These are phyloP conservation scores for Apoda limacodes DNA, from an alignment of 2,888 invertebrate genomes.

Conservation along the genomic window DNA sequence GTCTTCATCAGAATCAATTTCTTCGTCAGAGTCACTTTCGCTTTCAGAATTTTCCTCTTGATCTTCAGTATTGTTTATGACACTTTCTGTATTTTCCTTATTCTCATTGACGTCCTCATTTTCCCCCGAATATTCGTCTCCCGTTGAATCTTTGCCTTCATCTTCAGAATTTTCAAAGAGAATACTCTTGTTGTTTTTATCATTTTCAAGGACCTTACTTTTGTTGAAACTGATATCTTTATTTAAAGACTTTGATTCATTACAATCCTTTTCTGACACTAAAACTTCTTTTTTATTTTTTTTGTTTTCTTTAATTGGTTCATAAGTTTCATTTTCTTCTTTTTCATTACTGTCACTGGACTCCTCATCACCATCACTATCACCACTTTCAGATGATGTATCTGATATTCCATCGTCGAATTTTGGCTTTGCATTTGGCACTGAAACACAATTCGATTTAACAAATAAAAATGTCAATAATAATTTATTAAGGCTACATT, in stretches of 20 bases:
- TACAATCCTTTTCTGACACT: slow-evolving; percentile 17
- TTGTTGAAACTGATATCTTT: slow-evolving; percentile 11
- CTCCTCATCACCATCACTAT: slow-evolving; percentile 35
- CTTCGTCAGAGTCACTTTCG: slow-evolving; percentile 14
- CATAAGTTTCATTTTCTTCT: slow-evolving; percentile 11
- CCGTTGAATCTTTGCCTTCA: slow-evolving; percentile 1
- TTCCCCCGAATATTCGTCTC: slow-evolving; percentile 6
- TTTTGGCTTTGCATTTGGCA: slow-evolving; percentile 49
- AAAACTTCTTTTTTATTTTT: slow-evolving; percentile 11
- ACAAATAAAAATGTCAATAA: no score
- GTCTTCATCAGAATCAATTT: slow-evolving; percentile 9
- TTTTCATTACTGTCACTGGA: slow-evolving; percentile 29
- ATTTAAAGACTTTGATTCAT: slow-evolving; percentile 6
- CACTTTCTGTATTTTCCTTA: slow-evolving; percentile 11
- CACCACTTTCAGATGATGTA: slow-evolving; percentile 37
- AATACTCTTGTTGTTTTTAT: slow-evolving; percentile 2
- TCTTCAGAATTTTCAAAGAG: slow-evolving; percentile 2
- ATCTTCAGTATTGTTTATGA: neutral
- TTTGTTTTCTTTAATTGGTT: slow-evolving; percentile 10
- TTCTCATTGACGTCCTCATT: slow-evolving; percentile 7
- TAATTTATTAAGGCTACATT: no score
- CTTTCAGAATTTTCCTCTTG: neutral
- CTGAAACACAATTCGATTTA: no score
- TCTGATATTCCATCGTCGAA: slow-evolving; percentile 54
- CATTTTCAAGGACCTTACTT: slow-evolving; percentile 7